Evolutionary conservation across 2,113 vertebrate genomes (phyloP), one percentile per base, ranked within the genome.

Genomic region (Elaphurus davidianus): DNA sequence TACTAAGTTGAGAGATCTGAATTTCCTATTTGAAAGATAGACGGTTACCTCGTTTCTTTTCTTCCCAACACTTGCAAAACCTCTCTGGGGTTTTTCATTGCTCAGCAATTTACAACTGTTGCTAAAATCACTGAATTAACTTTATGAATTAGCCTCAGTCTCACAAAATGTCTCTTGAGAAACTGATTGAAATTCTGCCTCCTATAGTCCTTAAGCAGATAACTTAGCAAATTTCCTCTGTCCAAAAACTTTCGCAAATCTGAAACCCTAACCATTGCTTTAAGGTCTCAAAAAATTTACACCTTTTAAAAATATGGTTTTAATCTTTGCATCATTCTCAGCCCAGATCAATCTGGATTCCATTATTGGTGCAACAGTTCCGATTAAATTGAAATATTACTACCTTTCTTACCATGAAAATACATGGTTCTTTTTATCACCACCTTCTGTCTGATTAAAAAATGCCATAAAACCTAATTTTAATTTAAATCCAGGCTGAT

Each of bases 381-480:
- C 96, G 98, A 99, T 99, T 99, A 99, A 99, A 99, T 99, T 99
- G 99, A 99, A 99, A 99, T 99, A 99, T 99, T 99, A 98, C 99
- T 99, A 99, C 99, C 99, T 99, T 99, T 99, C 98, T 99, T 98
- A 98, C 98, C 97, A 98, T 50, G 90, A 99, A 99, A 99, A 99
- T 99, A 99, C 99, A 98, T 99, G 99, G 99, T 99, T 99, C 98
- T 98, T 99, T 99, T 99, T 99, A 99, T 99, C 99, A 99, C 99
- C 99, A 99, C 99, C 99, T 99, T 99, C 99, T 99, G 98, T 98
- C 99, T 99, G 99, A 99, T 99, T 99, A 99, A 99, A 99, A 99
- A 99, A 99, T 99, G 99, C 98, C 99, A 99, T 99, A 99, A 99
- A 99, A 99, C 99, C 99, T 99, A 99, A 99, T 99, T 99, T 99